These are phyloP conservation scores for Chalcis sispes DNA, from an alignment of 2,888 invertebrate genomes.

Conservation along the genomic window DNA sequence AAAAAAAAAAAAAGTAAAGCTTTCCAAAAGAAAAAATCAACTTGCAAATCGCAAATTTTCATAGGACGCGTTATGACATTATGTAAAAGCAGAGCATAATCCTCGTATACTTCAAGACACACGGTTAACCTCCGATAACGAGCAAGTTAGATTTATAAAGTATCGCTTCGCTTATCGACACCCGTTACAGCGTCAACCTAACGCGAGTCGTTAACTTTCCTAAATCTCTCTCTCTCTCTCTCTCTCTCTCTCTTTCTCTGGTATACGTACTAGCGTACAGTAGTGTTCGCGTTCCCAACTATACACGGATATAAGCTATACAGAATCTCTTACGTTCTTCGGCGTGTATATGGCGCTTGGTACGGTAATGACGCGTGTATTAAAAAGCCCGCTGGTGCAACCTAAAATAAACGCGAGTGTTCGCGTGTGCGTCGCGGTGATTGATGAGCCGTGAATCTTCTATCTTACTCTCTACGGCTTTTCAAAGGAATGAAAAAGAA, in stretches of 20 bases:
- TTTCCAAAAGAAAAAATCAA: no score
- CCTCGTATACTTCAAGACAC: slow-evolving; percentile 27
- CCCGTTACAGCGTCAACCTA: no score
- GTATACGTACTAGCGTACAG: no score
- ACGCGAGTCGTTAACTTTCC: no score
- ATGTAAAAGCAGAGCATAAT: slow-evolving; percentile 32
- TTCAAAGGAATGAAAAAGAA: slow-evolving; percentile 23
- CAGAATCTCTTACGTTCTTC: no score
- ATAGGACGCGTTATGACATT: slow-evolving; percentile 34
- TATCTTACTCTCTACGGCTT: slow-evolving; percentile 3
- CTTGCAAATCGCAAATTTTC: no score
- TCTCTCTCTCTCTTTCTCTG: no score
- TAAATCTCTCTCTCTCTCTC: no score
- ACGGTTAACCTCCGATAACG: slow-evolving; percentile 19
- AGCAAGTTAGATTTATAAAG: slow-evolving; percentile 39
- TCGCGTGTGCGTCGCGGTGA: slow-evolving; percentile 62
- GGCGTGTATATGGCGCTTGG: neutral
- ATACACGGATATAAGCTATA: no score
- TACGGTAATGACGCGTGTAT: slow-evolving; percentile 70
- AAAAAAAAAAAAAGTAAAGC: no score
- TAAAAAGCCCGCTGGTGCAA: slow-evolving; percentile 66
- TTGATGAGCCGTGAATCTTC: slow-evolving; percentile 63
- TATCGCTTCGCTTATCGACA: slow-evolving; percentile 46
- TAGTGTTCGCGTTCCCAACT: no score
- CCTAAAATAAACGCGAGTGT: slow-evolving; percentile 70